phyloP scores from a whole-genome alignment of 2,888 invertebrate species.

The Keiferia lycopersicella region DNA sequence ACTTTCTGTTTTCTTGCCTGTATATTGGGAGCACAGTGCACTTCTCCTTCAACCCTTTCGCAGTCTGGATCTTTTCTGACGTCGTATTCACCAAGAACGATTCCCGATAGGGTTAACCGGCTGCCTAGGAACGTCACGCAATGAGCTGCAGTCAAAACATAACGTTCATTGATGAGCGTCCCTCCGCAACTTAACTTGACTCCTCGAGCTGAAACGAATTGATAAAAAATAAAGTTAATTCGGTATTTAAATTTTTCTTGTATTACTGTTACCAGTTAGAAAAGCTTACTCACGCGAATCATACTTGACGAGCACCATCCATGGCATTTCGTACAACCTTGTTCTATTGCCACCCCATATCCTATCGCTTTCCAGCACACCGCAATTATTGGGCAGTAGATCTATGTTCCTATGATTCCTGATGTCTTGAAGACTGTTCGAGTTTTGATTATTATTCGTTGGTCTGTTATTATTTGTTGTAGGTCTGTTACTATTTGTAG shows the following conservation, averaged over 20 bases:
- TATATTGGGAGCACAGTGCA: constrained; percentile 46
- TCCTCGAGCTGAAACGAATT: constrained; percentile 50
- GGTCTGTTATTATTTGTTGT: neutral
- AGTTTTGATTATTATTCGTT: constrained; percentile 26
- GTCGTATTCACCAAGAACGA: constrained; percentile 83
- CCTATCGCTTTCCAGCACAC: constrained; percentile 74
- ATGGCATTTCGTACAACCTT: constrained; percentile 84
- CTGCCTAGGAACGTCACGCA: constrained; percentile 77
- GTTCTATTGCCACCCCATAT: constrained; percentile 84
- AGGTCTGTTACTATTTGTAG: too few species aligned
- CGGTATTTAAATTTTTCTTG: neutral
- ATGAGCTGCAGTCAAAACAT: constrained; percentile 83
- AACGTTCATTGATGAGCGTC: constrained; percentile 76
- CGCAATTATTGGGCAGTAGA: constrained; percentile 76
- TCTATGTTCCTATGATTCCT: constrained; percentile 51
- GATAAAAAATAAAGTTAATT: neutral
- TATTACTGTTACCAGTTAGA: neutral
- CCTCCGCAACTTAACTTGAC: constrained; percentile 72
- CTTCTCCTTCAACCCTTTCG: constrained; percentile 54
- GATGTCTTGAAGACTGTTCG: constrained; percentile 43
- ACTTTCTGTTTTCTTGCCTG: constrained; percentile 36
- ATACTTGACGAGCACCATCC: constrained; percentile 88
- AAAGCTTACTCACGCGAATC: constrained; percentile 52
- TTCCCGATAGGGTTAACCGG: constrained; percentile 61
- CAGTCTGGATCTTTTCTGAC: constrained; percentile 60